Percentiles rank a stretch among this genome's conserved stretches.
These are phyloP conservation scores for Microtus oregoni DNA, from an alignment of 2,113 vertebrate genomes.

Conservation along the genomic window DNA sequence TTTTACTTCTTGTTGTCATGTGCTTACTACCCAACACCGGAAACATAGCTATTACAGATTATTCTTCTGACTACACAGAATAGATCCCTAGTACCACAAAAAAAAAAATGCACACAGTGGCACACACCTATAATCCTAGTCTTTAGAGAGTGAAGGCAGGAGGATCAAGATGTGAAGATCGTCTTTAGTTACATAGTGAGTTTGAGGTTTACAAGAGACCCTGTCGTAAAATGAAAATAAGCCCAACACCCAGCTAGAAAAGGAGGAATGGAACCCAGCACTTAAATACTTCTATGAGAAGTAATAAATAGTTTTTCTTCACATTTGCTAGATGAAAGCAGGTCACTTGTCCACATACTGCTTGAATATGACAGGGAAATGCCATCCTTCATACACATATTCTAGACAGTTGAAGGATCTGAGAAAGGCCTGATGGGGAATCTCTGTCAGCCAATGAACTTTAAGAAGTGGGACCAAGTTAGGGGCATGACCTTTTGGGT, in stretches of 20 bases:
- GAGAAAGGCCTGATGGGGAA: background rate
- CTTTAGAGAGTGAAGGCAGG: background rate
- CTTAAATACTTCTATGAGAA: background rate
- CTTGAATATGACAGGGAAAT: background rate
- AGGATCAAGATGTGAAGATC: background rate
- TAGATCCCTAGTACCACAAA: background rate
- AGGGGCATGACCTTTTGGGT: no score
- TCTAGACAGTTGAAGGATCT: background rate
- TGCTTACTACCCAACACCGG: background rate
- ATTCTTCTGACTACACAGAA: background rate
- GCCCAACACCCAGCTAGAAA: background rate
- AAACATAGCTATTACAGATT: background rate
- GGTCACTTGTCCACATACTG: background rate
- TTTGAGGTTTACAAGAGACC: background rate
- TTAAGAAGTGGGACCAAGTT: no score
- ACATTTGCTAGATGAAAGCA: background rate
- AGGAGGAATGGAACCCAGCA: background rate
- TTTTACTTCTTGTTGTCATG: background rate
- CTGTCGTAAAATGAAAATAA: background rate
- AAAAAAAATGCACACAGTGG: background rate
- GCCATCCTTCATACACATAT: background rate
- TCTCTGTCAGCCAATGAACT: no score
- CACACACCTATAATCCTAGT: background rate
- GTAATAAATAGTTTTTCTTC: background rate
- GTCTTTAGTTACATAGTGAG: background rate